Base-by-base conservation (phyloP, 2,113 vertebrate species). In the Tylochromis polylepis region DNA sequence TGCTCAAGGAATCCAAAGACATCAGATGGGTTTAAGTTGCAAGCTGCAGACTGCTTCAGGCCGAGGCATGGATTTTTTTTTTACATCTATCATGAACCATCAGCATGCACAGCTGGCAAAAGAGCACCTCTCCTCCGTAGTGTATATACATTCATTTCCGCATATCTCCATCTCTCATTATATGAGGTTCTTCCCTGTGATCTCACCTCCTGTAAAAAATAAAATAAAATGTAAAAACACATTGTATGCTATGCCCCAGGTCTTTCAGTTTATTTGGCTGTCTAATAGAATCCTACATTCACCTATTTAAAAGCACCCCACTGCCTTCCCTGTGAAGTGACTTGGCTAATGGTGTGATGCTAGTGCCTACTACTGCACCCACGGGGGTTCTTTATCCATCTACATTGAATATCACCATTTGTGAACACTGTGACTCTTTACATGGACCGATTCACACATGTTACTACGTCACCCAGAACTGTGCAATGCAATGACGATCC, bases 261-360 rank as follows among this genome's bases (percentile, higher is more conserved):
- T 46, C 55, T 56, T 53, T 27, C 6, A n/a, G 20, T 88, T 81
- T 6, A 85, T 78, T 70, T 90, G 82, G 27, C 3, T n/a, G 5
- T 81, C 43, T 72, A 79, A 92, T 85, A 56, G 9, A 91, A 55
- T 85, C 58, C 46, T 12, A 60, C 65, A n/a, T 29, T 65, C 65
- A 34, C 11, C 4, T 82, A 20, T 70, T 81, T 29, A 11, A 55
- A 72, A 58, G 60, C 75, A 56, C 56, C 57, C 51, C 78, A 31
- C 70, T 82, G 62, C 67, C 75, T 87, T 53, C n/a, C 20, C 83
- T 24, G 85, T 79, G 58, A 89, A 89, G 88, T 75, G 83, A 85
- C 78, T 87, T 84, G 59, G 65, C 86, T 89, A 92, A 88, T 88
- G 55, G 79, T 56, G 51, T 88, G 81, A 67, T 87, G 87, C 88